Conservation (phyloP, 2,888 invertebrate species). For the Yponomeuta evonymella region DNA sequence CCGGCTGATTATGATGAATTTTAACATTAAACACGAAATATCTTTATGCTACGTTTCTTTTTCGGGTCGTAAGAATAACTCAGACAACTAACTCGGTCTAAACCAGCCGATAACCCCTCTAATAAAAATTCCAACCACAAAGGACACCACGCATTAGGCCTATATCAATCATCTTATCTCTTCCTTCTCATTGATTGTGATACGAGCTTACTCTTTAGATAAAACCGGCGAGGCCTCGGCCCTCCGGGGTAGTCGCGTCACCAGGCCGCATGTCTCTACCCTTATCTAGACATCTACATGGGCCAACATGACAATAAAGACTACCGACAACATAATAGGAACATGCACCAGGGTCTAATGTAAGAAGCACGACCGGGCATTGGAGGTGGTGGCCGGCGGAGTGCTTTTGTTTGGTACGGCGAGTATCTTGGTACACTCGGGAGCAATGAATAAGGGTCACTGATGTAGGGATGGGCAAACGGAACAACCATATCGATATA, state of each 20-base stretch:
- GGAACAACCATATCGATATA: too few relatives aligned
- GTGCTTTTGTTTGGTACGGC: constrained; percentile 10
- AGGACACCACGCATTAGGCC: constrained; percentile 25
- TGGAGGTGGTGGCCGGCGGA: background rate
- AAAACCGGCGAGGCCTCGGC: constrained; percentile 24
- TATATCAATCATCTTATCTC: constrained; percentile 38
- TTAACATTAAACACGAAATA: too few relatives aligned
- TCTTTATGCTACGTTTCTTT: too few relatives aligned
- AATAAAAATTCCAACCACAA: constrained; percentile 19
- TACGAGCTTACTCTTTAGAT: constrained; percentile 33
- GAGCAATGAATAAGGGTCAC: too few relatives aligned
- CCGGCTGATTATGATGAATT: too few relatives aligned
- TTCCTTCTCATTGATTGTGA: constrained; percentile 36
- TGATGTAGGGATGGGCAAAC: too few relatives aligned
- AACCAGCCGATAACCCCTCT: background rate
- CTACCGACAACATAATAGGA: constrained; percentile 46
- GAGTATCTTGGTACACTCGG: background rate
- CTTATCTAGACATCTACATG: constrained; percentile 63
- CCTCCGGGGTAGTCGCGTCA: constrained; percentile 32
- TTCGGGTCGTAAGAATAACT: too few relatives aligned
- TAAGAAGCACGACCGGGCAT: constrained; percentile 14
- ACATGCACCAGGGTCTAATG: constrained; percentile 11
- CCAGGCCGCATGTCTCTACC: constrained; percentile 30
- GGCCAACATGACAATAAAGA: constrained; percentile 49
- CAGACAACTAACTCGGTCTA: too few relatives aligned